phyloP scores from a whole-genome alignment of 1,140 invertebrate genomes.

The Papilio dardanus region DNA sequence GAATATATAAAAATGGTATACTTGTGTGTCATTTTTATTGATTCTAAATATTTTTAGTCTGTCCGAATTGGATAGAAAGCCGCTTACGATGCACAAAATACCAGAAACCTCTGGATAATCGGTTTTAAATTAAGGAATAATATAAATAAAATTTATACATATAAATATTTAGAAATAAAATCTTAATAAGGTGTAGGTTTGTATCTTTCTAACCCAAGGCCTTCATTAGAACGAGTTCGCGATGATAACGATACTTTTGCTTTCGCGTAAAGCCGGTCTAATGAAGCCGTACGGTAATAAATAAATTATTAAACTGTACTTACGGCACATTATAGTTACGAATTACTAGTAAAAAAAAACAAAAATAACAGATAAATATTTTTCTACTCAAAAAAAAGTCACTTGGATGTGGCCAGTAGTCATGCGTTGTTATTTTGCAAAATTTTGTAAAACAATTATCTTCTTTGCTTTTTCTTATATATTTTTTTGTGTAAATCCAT shows the following conservation, averaged over 20 bases:
- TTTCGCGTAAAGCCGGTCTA: too few relatives aligned
- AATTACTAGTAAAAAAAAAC: slow-evolving; percentile 42
- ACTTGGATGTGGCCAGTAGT: background rate
- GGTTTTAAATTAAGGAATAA: background rate
- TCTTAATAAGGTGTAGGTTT: slow-evolving; percentile 16
- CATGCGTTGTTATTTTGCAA: background rate
- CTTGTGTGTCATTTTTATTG: slow-evolving; percentile 1
- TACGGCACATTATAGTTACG: slow-evolving; percentile 30
- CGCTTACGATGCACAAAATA: slow-evolving; percentile 33
- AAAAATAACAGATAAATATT: slow-evolving; percentile 48
- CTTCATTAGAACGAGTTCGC: too few relatives aligned
- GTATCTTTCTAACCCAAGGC: slow-evolving; percentile 7
- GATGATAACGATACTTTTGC: too few relatives aligned
- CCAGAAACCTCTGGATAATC: background rate
- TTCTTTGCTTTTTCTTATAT: background rate
- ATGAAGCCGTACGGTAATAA: too few relatives aligned
- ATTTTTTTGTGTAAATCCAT: slow-evolving; percentile 14
- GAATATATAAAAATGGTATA: background rate
- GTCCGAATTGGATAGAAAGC: background rate
- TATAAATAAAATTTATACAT: slow-evolving; percentile 26
- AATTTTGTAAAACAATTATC: background rate
- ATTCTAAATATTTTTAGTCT: slow-evolving; percentile 15
- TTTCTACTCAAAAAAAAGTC: slow-evolving; percentile 45
- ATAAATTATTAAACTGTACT: background rate
- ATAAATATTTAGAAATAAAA: slow-evolving; percentile 24